Conservation (phyloP, 2,888 invertebrate species). For the Rhagophthalmus giganteus region DNA sequence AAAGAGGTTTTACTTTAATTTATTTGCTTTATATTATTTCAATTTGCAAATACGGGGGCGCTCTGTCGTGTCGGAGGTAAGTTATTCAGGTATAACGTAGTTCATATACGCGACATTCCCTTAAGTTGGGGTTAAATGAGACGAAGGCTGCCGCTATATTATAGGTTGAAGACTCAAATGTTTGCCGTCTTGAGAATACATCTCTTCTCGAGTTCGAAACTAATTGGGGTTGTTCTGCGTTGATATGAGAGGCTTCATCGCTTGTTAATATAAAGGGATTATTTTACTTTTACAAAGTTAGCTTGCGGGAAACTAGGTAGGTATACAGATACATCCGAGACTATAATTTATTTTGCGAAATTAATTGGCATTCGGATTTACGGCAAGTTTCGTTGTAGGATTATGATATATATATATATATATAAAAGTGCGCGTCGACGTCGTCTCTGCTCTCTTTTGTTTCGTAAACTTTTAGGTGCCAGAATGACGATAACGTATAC, state of each 20-base stretch:
- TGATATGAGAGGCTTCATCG: constrained; percentile 11
- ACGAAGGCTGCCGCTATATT: constrained; percentile 14
- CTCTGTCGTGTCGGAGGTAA: not conserved
- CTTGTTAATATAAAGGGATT: constrained; percentile 16
- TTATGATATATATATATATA: too few relatives aligned
- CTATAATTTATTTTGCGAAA: too few relatives aligned
- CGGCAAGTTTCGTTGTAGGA: too few relatives aligned
- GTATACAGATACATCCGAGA: too few relatives aligned
- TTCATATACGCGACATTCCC: constrained; percentile 4
- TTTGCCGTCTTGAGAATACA: constrained; percentile 20
- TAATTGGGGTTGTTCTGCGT: constrained; percentile 15
- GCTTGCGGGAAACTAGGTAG: too few relatives aligned
- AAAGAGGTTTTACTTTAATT: constrained; percentile 22
- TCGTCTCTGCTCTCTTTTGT: too few relatives aligned
- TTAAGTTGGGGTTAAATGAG: constrained; percentile 15
- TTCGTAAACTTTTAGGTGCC: too few relatives aligned
- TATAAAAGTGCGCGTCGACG: too few relatives aligned
- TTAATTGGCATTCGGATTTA: too few relatives aligned
- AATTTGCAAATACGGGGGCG: constrained; percentile 3
- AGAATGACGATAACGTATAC: too few relatives aligned
- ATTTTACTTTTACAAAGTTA: constrained; percentile 11
- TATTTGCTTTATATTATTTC: constrained; percentile 24
- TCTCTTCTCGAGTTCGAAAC: constrained; percentile 16
- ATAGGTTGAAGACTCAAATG: constrained; percentile 15
- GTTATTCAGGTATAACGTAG: not conserved